Evolutionary conservation across 2,113 vertebrate genomes (phyloP).

Genomic region (Megaceryle maxima): DNA sequence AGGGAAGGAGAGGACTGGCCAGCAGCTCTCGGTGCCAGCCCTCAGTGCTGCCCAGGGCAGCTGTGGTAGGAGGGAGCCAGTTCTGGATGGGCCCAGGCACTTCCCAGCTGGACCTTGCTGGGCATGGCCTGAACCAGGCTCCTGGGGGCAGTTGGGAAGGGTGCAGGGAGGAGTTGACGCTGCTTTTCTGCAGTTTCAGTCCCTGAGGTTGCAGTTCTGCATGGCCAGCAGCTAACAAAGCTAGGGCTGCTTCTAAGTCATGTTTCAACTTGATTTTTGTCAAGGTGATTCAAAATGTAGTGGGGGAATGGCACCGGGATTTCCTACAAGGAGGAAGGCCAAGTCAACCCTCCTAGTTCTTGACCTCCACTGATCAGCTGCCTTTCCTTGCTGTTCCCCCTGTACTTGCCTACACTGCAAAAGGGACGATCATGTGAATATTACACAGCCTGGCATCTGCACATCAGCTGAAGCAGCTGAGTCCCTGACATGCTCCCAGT

Average conservation of each 20-base stretch:
- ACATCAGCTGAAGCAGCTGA: constrained; percentile 41
- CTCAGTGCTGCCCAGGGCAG: background rate
- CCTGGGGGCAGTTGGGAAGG: background rate
- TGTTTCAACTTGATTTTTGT: background rate
- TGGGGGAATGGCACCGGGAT: background rate
- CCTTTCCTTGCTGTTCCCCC: background rate
- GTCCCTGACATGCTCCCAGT: background rate
- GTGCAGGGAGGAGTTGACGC: background rate
- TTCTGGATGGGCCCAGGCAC: rapidly evolving
- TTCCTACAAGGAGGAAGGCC: background rate
- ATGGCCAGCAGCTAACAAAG: background rate
- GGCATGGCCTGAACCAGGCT: background rate
- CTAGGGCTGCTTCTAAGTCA: background rate
- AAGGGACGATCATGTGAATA: background rate
- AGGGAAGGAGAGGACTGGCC: background rate
- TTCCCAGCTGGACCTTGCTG: background rate
- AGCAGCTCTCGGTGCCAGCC: background rate
- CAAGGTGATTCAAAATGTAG: background rate
- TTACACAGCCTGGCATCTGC: constrained; percentile 20
- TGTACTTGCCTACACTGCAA: background rate
- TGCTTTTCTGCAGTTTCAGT: background rate
- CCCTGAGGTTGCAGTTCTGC: background rate
- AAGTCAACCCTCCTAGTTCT: background rate
- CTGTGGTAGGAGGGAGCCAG: background rate
- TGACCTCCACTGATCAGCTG: background rate